phyloP scores from a whole-genome alignment of 1,140 invertebrate genomes.

The Lepeophtheirus salmonis region DNA sequence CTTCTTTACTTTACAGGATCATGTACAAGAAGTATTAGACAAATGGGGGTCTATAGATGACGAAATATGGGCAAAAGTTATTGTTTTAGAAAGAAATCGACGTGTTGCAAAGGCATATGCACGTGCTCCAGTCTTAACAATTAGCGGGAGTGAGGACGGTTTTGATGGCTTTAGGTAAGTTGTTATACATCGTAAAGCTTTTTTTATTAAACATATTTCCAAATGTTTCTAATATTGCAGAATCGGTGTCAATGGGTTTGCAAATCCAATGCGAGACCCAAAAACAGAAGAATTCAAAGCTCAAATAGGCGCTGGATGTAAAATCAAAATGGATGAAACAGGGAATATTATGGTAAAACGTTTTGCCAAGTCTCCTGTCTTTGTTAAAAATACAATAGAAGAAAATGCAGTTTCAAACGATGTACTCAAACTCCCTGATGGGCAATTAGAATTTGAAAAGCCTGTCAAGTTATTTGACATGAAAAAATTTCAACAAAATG shows the following conservation, averaged over 20 bases:
- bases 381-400: conserved; percentile 55
- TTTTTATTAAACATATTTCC: too few relatives aligned
- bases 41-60: conserved; percentile 95
- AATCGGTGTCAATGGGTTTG: conserved; percentile 77
- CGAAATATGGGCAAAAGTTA: conserved; percentile 93
- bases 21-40: conserved; percentile 82
- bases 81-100: conserved; percentile 75
- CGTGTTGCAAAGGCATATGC: conserved; percentile 87
- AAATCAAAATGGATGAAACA: conserved; percentile 86
- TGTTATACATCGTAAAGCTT: not conserved
- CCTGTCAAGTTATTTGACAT: conserved; percentile 53
- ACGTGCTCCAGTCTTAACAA: conserved; percentile 73
- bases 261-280: conserved; percentile 76
- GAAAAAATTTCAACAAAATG: conserved; percentile 87
- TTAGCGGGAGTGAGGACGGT: conserved; percentile 81
- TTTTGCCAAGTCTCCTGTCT: conserved; percentile 74
- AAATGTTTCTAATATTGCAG: conserved; percentile 38
- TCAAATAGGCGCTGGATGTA: conserved; percentile 75
- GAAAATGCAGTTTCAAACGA: conserved; percentile 74
- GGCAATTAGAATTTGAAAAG: conserved; percentile 69
- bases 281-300: conserved; percentile 78
- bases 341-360: conserved; percentile 82
- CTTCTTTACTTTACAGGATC: conserved; percentile 70
- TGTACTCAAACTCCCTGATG: conserved; percentile 62
- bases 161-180: conserved; percentile 49